phyloP scores from a whole-genome alignment of 2,113 vertebrate genomes.

The Telmatochromis sp. region DNA sequence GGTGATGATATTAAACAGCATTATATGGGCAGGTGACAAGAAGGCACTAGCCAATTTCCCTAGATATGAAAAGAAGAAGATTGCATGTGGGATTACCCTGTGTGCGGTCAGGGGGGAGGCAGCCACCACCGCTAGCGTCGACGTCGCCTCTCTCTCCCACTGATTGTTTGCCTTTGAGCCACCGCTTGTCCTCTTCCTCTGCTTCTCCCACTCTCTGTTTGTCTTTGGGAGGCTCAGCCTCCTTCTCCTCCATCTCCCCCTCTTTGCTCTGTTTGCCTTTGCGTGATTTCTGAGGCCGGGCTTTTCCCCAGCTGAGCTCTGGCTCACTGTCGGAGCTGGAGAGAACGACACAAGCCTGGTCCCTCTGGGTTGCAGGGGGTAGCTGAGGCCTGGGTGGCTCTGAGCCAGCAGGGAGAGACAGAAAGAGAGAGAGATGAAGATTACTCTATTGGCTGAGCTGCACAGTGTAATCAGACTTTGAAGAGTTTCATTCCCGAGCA shows the following conservation, averaged over 20 bases:
- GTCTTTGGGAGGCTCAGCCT: constrained; percentile 25
- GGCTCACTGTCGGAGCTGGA: neutral
- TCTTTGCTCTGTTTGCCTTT: constrained; percentile 16
- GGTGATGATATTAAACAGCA: constrained; percentile 58
- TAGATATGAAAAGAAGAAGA: constrained; percentile 59
- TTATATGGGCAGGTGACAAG: constrained; percentile 54
- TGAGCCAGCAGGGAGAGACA: neutral
- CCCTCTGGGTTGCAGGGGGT: neutral
- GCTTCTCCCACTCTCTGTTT: constrained; percentile 31
- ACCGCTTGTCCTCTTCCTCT: constrained; percentile 38
- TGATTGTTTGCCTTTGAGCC: constrained; percentile 49
- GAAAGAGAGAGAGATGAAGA: neutral
- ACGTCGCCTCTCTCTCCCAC: constrained; percentile 15
- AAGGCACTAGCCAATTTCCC: constrained; percentile 60
- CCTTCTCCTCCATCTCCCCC: neutral
- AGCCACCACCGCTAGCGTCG: neutral
- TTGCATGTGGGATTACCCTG: constrained; percentile 65
- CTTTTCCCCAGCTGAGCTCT: constrained; percentile 1
- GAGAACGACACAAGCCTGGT: neutral
- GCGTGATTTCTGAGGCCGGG: neutral
- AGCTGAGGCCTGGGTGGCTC: neutral
- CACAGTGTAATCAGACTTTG: constrained; percentile 38
- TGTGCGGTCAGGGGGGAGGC: constrained; percentile 33
- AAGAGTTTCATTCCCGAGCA: constrained; percentile 39
- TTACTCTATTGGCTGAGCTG: constrained; percentile 27